Conservation (phyloP, 2,888 invertebrate genomes). For the Blera fallax region DNA sequence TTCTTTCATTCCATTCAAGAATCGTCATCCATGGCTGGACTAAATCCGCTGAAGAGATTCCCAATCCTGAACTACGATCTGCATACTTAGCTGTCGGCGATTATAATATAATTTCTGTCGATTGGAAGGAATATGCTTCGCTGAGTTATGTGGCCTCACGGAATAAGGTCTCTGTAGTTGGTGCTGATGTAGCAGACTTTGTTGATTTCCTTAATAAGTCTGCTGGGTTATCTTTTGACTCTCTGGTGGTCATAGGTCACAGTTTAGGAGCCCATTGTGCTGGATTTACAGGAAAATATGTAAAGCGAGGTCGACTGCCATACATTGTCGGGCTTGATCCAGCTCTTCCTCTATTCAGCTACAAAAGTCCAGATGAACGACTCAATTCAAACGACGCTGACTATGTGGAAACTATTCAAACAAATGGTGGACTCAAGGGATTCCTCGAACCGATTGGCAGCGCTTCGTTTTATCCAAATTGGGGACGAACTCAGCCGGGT, state of each 20-base stretch:
- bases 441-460: slow-evolving; percentile 76
- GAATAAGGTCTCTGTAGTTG: slow-evolving; percentile 76
- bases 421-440: slow-evolving; percentile 75
- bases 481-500: slow-evolving; percentile 83
- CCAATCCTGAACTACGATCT: slow-evolving; percentile 72
- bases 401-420: slow-evolving; percentile 76
- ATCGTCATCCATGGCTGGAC: slow-evolving; percentile 83
- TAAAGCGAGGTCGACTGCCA: slow-evolving; percentile 83
- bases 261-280: slow-evolving; percentile 84
- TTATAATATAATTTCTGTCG: slow-evolving; percentile 84
- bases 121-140: slow-evolving; percentile 83
- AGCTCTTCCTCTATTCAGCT: slow-evolving; percentile 74
- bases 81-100: slow-evolving; percentile 83
- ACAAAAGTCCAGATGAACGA: slow-evolving; percentile 51
- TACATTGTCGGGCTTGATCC: slow-evolving; percentile 82
- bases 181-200: slow-evolving; percentile 73
- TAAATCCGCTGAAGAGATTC: slow-evolving; percentile 77
- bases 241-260: slow-evolving; percentile 83
- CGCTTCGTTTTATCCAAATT: slow-evolving; percentile 83
- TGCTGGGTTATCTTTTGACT: slow-evolving; percentile 82
- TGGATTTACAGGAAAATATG: slow-evolving; percentile 83
- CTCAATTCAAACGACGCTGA: slow-evolving; percentile 74
- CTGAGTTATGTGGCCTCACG: slow-evolving; percentile 83
- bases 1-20: slow-evolving; percentile 58
- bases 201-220: slow-evolving; percentile 81